These are phyloP conservation scores for Hypolimnas misippus DNA, from an alignment of 2,888 invertebrate genomes.

Conservation along the genomic window DNA sequence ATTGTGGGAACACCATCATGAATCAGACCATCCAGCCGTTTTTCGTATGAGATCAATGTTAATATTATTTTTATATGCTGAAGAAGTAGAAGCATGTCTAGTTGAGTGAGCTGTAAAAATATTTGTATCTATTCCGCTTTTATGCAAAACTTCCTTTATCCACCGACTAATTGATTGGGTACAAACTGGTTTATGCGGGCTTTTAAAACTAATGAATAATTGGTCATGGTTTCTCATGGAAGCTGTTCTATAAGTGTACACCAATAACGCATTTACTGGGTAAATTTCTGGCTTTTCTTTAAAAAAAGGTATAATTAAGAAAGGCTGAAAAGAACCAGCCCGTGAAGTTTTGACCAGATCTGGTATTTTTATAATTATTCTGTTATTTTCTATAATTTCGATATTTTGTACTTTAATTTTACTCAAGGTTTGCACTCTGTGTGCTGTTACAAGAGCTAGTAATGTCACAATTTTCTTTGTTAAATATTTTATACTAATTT, in stretches of 20 bases:
- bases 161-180: background rate
- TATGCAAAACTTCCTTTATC: background rate
- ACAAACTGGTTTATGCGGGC: background rate
- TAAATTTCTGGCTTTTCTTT: background rate
- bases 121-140: background rate
- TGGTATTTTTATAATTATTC: background rate
- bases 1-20: background rate
- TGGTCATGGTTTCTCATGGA: background rate
- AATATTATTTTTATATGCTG: background rate
- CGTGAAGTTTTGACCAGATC: background rate
- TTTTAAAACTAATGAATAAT: background rate
- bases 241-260: background rate
- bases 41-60: background rate
- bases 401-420: background rate
- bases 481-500: background rate
- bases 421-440: background rate
- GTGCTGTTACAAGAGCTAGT: background rate
- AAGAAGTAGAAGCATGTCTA: background rate
- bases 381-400: background rate
- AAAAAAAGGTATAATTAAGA: background rate
- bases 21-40: background rate
- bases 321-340: background rate
- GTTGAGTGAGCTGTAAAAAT: background rate
- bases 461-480: background rate
- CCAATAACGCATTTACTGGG: background rate